Evolutionary conservation across 1,140 invertebrate genomes (phyloP), one percentile per base, ranked within the genome.

Genomic region (Bombus affinis): DNA sequence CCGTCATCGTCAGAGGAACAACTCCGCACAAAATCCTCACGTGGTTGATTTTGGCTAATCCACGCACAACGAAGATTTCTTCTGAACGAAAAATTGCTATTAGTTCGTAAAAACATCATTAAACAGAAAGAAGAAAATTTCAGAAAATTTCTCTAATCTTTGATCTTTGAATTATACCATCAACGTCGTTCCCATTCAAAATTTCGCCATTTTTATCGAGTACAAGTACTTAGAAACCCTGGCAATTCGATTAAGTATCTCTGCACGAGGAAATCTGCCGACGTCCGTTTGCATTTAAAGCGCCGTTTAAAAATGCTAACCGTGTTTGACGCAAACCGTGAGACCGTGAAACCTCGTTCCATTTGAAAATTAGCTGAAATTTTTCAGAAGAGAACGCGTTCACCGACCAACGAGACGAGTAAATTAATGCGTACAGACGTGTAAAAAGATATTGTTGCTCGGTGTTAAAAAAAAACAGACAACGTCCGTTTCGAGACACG

Each of bases 61-160:
- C 12, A 25, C 28, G 4, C 13, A n/a, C 4, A 6, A 53, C 18
- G 47, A 22, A 53, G 18, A 53, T 22, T 22, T 22, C 47, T 53
- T 22, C 47, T 0, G 18, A 8, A 53, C 18, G 47, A 22, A 53
- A 53, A 53, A 53, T 22, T 53, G 47, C 18, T 2, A 53, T 22
- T 53, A 53, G 1, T 22, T 22, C 0, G 47, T 6, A 53, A 53
- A 22, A 53, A 0, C 0, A 8, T 53, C 2, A 0, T 53, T 22
- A 2, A 22, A 53, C 5, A 22, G 18, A 1, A 13, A 12, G 28
- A 13, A 13, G 12, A 18, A 32, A 32, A 32, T 66, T 18, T 18
- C 32, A 8, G n/a, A 18, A 32, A 8, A 15, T 66, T 8, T 18
- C 0, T 18, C 59, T 62, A n/a, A 62, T 39, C 35, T 39, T 37